Base-by-base conservation (phyloP, 2,797 vertebrate species). In the Hephaestus fuliginosus region DNA sequence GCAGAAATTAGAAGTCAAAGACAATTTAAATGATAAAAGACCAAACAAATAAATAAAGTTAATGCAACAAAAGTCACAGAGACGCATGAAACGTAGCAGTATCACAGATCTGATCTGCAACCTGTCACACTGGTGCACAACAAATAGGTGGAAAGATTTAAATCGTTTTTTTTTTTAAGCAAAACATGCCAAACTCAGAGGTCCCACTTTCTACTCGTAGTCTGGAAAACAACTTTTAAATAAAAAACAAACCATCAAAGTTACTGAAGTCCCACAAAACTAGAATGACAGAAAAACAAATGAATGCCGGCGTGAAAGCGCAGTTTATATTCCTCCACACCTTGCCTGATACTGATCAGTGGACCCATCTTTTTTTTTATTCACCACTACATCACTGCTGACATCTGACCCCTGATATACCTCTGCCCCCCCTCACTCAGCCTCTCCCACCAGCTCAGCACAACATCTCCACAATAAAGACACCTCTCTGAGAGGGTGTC, bases 391-490 rank as follows among this genome's bases (percentile, higher is more conserved):
- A 80, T 72, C 75, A 41, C 44, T 70, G 65, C 66, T 76, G 78
- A 83, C 80, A 88, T 89, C 52, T 91, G 81, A 91, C 79, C 80
- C 79, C 68, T 49, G 9, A 78, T 74, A 9, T 46, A 3, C 61
- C 3, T 39, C 65, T 25, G 25, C 25, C 25, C 25, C 25, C 25
- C 25, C 25, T 25, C 25, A 25, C 25, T 25, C 48, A 5, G 46
- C 7, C 12, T 4, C 7, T 30, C 36, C 60, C 80, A 72, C 51
- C 74, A 60, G 81, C 46, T n/a, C 76, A 77, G 53, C 79, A 88
- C 70, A 77, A 74, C 80, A 79, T 80, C 85, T 9, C 74, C 70
- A 56, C 57, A 53, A 65, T 62, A 74, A 82, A 87, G 67, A 81
- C 77, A 85, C 78, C 70, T 83, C 75, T 6, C 76, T 51, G 44